Evolutionary conservation across 2,113 vertebrate species (phyloP), one percentile per base, ranked within the genome.

Genomic region (Anthoscopus minutus): DNA sequence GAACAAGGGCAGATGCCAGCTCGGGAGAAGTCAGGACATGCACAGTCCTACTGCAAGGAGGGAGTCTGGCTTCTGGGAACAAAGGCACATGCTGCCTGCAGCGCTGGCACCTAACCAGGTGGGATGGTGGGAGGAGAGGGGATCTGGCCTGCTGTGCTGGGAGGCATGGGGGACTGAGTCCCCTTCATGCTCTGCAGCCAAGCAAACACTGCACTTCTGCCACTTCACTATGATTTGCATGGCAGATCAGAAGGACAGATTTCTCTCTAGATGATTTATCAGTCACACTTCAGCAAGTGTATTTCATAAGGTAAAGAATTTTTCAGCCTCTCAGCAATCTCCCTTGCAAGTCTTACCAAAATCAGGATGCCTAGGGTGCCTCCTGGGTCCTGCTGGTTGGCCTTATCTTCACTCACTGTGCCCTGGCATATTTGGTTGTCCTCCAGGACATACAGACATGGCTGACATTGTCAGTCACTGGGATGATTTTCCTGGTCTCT

Each of bases 101-200:
- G 92, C 0, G 0, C 53, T 95, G 94, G 86, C 72, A 71, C 53
- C 47, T 84, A 17, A 74, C 31, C 89, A 92, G 62, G 6, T 1
- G 11, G 45, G 23, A 50, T 35, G 66, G 66, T 38, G 35, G 28
- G 35, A 66, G 76, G 51, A 83, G 69, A 66, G 5, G 3, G 54
- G 35, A 35, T 57, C 60, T 91, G 77, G 35, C 27, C 67, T 0
- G 0, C 35, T 2, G 1, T 31, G 51, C 2, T 10, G 1, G 40
- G 33, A 91, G 24, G 35, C 4, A 0, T 44, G 35, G 58, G 74
- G 58, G 81, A 84, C 81, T 47, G 56, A 82, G 51, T 89, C 73
- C 57, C 76, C 76, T 92, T 95, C 86, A 89, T 76, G 83, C 80
- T 90, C 78, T 70, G 23, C 73, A 70, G 62, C 64, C 72, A 92